Percentiles rank a stretch among this genome's conserved stretches.
Conservation (phyloP, 2,888 invertebrate species). For the Polia nebulosa region DNA sequence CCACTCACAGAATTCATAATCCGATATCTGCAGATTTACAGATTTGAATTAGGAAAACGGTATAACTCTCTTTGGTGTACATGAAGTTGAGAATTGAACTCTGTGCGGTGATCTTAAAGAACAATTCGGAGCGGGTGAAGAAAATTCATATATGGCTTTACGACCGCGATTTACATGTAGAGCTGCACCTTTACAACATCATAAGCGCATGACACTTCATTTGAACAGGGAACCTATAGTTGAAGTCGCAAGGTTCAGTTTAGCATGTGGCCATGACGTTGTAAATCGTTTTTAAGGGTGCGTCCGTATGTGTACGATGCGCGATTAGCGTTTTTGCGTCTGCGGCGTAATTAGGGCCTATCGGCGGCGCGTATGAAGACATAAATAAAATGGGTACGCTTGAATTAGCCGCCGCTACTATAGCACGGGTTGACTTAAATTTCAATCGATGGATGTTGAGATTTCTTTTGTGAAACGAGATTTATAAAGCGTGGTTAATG, state of each 20-base stretch:
- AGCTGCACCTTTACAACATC: conserved; percentile 45
- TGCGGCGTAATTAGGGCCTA: conserved; percentile 89
- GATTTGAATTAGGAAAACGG: conserved; percentile 57
- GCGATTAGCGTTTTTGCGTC: conserved; percentile 90
- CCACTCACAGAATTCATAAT: conserved; percentile 10
- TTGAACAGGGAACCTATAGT: conserved; percentile 32
- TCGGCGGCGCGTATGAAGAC: conserved; percentile 90
- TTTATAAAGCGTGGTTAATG: conserved; percentile 58
- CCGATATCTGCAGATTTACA: neutral
- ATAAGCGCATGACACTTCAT: conserved; percentile 18
- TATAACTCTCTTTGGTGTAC: conserved; percentile 46
- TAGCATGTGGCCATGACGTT: conserved; percentile 33
- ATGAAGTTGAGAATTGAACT: conserved; percentile 18
- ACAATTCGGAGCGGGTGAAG: conserved; percentile 16
- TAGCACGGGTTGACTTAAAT: conserved; percentile 79
- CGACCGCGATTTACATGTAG: conserved; percentile 48
- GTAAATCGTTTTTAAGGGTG: conserved; percentile 62
- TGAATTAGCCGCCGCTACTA: conserved; percentile 83
- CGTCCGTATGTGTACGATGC: conserved; percentile 77
- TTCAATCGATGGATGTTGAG: conserved; percentile 83
- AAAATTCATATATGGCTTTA: conserved; percentile 55
- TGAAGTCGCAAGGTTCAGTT: conserved; percentile 26
- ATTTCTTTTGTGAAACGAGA: conserved; percentile 70
- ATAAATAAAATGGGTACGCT: conserved; percentile 88
- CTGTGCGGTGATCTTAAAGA: conserved; percentile 18